Percentiles rank a stretch among this genome's conserved stretches.
These are phyloP conservation scores for Muschampia plurimacula DNA, from an alignment of 2,888 invertebrate species.

Conservation along the genomic window DNA sequence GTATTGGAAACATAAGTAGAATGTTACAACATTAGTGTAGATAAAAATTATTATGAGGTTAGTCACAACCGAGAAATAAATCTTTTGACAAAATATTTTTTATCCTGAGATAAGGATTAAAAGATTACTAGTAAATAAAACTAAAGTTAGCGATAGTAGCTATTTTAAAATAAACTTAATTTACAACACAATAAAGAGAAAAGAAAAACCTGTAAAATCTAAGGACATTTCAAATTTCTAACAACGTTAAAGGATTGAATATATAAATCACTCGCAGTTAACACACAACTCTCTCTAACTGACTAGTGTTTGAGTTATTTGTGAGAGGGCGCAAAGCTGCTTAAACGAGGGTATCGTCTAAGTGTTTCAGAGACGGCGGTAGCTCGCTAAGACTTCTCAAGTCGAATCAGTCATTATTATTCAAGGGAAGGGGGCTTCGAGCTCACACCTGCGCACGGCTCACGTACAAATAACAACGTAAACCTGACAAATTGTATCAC, in stretches of 20 bases:
- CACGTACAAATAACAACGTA: constrained; percentile 78
- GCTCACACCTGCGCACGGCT: constrained; percentile 70
- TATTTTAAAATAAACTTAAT: not conserved
- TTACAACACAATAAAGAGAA: not conserved
- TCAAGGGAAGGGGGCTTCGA: constrained; percentile 63
- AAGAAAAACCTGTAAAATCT: not conserved
- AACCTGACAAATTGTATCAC: constrained; percentile 82
- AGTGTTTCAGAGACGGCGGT: constrained; percentile 28
- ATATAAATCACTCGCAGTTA: constrained; percentile 33
- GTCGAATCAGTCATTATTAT: constrained; percentile 82
- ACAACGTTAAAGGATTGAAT: constrained; percentile 19
- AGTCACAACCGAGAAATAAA: no score
- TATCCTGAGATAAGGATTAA: no score
- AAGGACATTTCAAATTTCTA: not conserved
- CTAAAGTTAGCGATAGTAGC: no score
- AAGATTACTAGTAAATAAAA: no score
- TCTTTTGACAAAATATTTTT: no score
- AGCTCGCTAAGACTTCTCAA: constrained; percentile 68
- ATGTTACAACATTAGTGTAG: no score
- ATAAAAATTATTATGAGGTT: no score
- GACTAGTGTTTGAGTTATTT: constrained; percentile 39
- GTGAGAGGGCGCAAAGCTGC: constrained; percentile 36
- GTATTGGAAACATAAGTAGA: no score
- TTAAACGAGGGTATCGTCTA: constrained; percentile 26
- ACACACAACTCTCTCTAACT: constrained; percentile 29